A percentile compares a stretch with the other conserved stretches of the same genome.
Evolutionary conservation across 2,797 vertebrate genomes (phyloP).

Genomic region (Poeciliopsis turneri): DNA sequence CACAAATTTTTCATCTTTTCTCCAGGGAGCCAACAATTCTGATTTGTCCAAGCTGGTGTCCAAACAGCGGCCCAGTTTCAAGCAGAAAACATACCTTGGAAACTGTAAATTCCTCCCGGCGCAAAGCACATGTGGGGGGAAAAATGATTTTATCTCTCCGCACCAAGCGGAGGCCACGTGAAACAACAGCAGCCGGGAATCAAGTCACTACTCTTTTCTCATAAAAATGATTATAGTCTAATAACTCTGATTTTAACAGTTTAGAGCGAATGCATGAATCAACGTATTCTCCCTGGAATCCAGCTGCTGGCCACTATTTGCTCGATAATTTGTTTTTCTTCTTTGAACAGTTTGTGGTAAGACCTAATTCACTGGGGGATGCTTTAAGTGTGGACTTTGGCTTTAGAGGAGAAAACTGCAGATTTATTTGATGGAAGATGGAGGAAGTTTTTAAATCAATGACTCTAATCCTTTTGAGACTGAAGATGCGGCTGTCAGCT

Average conservation of each 20-base stretch:
- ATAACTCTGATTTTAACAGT: conserved; percentile 70
- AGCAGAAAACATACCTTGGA: conserved; percentile 24
- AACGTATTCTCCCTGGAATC: conserved; percentile 35
- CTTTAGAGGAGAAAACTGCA: conserved; percentile 30
- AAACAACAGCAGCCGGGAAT: conserved; percentile 33
- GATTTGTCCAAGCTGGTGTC: conserved; percentile 18
- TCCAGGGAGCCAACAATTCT: conserved; percentile 12
- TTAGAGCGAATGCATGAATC: conserved; percentile 71
- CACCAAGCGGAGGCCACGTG: conserved; percentile 31
- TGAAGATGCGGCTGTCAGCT: conserved; percentile 40
- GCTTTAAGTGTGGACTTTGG: conserved; percentile 22
- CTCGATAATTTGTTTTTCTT: conserved; percentile 62
- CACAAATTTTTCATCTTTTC: conserved; percentile 13
- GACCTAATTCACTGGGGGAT: conserved; percentile 39
- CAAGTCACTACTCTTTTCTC: conserved; percentile 39
- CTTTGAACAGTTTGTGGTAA: conserved; percentile 50
- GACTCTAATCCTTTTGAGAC: conserved; percentile 30
- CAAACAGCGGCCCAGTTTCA: conserved; percentile 20
- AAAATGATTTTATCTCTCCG: conserved; percentile 51
- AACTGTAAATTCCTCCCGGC: conserved; percentile 46
- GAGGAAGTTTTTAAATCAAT: conserved; percentile 34
- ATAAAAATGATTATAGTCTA: conserved; percentile 68
- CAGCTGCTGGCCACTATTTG: conserved; percentile 49
- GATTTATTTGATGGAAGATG: conserved; percentile 45
- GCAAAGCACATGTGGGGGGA: conserved; percentile 37